Conservation (phyloP, 37 sponge, comb jelly and placozoan species). For the Beroe forskalii region DNA sequence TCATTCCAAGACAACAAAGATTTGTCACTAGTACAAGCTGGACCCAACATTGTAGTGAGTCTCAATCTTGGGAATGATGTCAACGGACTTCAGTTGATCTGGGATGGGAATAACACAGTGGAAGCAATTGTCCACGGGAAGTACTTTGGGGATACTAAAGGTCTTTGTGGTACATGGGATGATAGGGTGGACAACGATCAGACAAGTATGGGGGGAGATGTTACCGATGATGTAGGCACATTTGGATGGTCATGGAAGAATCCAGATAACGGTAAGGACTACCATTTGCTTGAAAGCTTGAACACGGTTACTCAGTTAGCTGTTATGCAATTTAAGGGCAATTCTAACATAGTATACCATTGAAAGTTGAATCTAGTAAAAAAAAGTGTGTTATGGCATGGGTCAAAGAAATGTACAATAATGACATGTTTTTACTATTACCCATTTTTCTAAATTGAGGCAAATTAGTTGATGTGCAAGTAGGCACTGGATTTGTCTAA, state of each 20-base stretch:
- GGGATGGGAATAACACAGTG: constrained; percentile 45
- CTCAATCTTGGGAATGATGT: too few relatives aligned
- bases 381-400: too few relatives aligned
- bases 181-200: background rate
- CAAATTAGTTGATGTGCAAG: too few relatives aligned
- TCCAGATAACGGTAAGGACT: background rate
- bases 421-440: too few relatives aligned
- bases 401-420: too few relatives aligned
- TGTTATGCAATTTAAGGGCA: too few relatives aligned
- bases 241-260: constrained; percentile 52
- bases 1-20: background rate
- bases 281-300: background rate
- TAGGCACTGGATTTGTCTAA: too few relatives aligned
- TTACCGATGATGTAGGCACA: background rate
- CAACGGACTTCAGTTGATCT: constrained; percentile 18
- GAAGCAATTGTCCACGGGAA: background rate
- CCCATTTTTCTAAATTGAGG: too few relatives aligned
- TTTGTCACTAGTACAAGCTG: background rate
- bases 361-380: too few relatives aligned
- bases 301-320: background rate
- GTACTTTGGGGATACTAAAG: background rate
- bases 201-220: background rate
- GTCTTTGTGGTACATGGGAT: constrained; percentile 23
- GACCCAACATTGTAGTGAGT: too few relatives aligned
- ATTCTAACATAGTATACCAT: too few relatives aligned